These are phyloP conservation scores for Girardinichthys multiradiatus DNA, from an alignment of 2,113 vertebrate genomes.

Conservation along the genomic window DNA sequence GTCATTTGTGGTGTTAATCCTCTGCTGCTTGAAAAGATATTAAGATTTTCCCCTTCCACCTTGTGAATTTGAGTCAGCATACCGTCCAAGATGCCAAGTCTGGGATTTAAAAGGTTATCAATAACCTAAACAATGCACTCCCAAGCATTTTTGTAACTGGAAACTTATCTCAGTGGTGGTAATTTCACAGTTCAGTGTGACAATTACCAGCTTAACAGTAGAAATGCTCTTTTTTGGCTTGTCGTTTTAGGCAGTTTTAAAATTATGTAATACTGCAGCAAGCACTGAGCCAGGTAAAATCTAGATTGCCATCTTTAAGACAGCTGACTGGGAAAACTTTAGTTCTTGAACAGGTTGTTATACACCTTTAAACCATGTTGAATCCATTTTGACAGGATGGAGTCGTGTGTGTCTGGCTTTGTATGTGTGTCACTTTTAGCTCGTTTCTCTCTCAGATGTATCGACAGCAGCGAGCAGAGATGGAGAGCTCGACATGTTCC, in stretches of 20 bases:
- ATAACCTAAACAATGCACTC: not conserved
- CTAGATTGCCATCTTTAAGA: not conserved
- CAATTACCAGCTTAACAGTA: not conserved
- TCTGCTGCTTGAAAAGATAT: not conserved
- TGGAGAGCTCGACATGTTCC: conserved; percentile 68
- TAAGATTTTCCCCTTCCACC: not conserved
- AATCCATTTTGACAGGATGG: conserved; percentile 11
- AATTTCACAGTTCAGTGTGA: not conserved
- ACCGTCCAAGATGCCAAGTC: not conserved
- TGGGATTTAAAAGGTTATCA: not conserved
- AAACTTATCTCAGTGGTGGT: not conserved
- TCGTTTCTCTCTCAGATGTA: conserved; percentile 47
- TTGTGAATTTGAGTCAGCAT: not conserved
- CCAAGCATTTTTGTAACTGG: not conserved
- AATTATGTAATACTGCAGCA: not conserved
- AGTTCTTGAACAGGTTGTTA: not conserved
- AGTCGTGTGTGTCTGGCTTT: conserved; percentile 4
- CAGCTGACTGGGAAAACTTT: conserved; percentile 8
- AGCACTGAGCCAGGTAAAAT: not conserved
- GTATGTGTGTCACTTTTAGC: conserved; percentile 17
- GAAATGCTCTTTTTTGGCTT: not conserved
- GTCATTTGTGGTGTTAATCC: not conserved
- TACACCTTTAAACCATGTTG: conserved; percentile 1
- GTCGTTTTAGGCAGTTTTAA: not conserved
- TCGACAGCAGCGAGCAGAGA: conserved; percentile 65